Evolutionary conservation across 2,888 invertebrate species (phyloP), one percentile per base, ranked within the genome.

Genomic region (Rambutsinella grinnellia): DNA sequence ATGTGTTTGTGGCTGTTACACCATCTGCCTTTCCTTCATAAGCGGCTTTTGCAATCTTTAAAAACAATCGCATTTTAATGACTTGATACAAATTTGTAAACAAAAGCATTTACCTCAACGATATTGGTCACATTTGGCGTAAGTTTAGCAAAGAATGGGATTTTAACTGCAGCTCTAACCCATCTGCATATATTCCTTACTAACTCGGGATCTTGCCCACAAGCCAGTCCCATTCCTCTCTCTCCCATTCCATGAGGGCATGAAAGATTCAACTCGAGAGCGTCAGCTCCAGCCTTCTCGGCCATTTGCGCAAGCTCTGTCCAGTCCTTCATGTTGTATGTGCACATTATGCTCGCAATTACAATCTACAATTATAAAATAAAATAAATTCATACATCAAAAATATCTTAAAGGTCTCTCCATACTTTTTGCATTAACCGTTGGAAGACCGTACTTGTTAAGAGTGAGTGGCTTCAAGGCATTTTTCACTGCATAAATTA

Each of bases 171-270:
- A 28, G 89, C 90, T 65, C 93, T 89, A 13, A 99, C 96, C 99
- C 99, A 99, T 69, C 90, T 88, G 0, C 97, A 93, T 85, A 99
- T 99, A 79, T 93, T 91, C 82, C 91, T 90, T 1, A 99, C 98
- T 76, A 97, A 87, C 27, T 92, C 91, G 0, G 97, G 94, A 86
- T 96, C 92, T 90, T 98, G 97, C 71, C 99, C 99, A 87, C 99
- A 99, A 56, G 99, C 99, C 28, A 99, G 88, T 0, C 99, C 99
- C 99, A 99, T 99, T 49, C 98, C 98, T 13, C 94, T 92, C 86
- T 98, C 98, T 1, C 97, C 97, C 97, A 99, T 99, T 5, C 99
- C 99, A 87, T 99, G 99, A 0, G 99, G 99, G 86, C 99, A 99
- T 0, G 97, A 98, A 62, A 99, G 87, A 88, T 99, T 99, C 62